Evolutionary conservation across 2,888 invertebrate species (phyloP).

Genomic region (Ophion ventricosus): DNA sequence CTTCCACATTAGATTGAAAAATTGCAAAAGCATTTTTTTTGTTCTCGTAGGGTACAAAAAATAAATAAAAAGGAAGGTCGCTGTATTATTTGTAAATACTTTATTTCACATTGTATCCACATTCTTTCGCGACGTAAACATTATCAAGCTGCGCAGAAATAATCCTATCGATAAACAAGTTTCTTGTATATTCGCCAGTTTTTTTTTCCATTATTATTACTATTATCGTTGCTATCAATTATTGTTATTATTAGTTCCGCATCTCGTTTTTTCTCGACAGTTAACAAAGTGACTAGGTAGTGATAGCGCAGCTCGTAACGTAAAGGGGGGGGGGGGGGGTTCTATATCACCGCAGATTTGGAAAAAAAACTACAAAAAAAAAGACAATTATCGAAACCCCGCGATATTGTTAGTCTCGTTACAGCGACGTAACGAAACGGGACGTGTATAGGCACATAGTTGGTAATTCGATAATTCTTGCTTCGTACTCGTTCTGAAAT

Average conservation of each 20-base stretch:
- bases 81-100: slow-evolving; percentile 73
- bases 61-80: not conserved
- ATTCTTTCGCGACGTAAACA: slow-evolving; percentile 69
- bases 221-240: slow-evolving; percentile 15
- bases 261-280: slow-evolving; percentile 68
- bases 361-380: slow-evolving; percentile 45
- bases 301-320: slow-evolving; percentile 77
- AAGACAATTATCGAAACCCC: slow-evolving; percentile 40
- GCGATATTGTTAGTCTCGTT: slow-evolving; percentile 53
- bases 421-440: slow-evolving; percentile 69
- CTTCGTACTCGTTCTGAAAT: slow-evolving; percentile 37
- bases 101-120: slow-evolving; percentile 80
- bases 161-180: slow-evolving; percentile 71
- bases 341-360: slow-evolving; percentile 68
- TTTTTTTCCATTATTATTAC: slow-evolving; percentile 37
- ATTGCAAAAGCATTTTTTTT: no score
- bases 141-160: slow-evolving; percentile 78
- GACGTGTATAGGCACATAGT: slow-evolving; percentile 80
- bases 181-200: slow-evolving; percentile 28
- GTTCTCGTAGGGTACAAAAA: not conserved
- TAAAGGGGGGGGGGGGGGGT: slow-evolving; percentile 61
- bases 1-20: no score
- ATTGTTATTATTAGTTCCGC: slow-evolving; percentile 39
- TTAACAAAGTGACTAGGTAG: slow-evolving; percentile 82
- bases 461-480: slow-evolving; percentile 67